Conservation (phyloP, 2,113 vertebrate genomes). For the Eudyptes chrysolophus region DNA sequence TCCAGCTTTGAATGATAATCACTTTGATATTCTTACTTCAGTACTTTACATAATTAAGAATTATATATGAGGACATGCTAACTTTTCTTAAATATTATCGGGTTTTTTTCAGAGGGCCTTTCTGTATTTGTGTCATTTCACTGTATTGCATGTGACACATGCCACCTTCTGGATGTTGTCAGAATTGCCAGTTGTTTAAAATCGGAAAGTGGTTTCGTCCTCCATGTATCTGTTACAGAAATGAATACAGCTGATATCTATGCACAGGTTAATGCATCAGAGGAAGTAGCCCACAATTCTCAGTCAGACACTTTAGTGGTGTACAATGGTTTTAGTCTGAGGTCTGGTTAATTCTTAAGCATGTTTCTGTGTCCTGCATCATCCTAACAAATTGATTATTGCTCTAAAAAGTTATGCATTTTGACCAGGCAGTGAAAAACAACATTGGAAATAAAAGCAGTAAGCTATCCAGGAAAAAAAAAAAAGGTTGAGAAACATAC, state of each 20-base stretch:
- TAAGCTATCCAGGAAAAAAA: neutral
- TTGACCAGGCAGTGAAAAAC: neutral
- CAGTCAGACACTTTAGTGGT: neutral
- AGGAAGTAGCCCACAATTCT: neutral
- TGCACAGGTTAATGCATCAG: neutral
- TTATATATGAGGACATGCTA: neutral
- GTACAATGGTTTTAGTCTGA: neutral
- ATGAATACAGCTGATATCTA: neutral
- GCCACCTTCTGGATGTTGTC: conserved; percentile 64
- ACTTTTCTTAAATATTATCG: neutral
- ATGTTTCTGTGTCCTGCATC: neutral
- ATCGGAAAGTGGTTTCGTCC: neutral
- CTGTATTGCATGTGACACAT: conserved; percentile 2
- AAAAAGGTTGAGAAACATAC: neutral
- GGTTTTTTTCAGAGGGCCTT: neutral
- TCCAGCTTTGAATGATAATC: neutral
- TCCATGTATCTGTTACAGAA: neutral
- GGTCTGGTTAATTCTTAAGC: neutral
- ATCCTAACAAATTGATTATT: neutral
- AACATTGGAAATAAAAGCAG: neutral
- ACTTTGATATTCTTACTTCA: neutral
- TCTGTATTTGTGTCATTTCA: neutral
- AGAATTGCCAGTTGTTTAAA: neutral
- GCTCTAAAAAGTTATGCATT: neutral
- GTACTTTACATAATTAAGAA: neutral